These are phyloP conservation scores for Odontothrips loti DNA, from an alignment of 2,888 invertebrate genomes.

Conservation along the genomic window DNA sequence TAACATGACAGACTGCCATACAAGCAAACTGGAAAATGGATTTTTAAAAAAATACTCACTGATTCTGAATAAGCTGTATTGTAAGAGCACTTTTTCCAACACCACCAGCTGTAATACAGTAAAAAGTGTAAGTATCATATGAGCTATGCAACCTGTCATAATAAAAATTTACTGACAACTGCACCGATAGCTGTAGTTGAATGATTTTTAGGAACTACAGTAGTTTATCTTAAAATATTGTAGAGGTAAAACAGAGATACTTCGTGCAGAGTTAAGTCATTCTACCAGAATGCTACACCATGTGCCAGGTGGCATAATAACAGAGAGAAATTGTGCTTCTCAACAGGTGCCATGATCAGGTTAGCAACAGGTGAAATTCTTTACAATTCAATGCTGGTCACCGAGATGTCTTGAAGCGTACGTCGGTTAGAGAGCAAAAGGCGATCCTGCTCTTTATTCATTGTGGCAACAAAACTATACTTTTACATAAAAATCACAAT, in stretches of 20 bases:
- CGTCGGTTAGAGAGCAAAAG: no score
- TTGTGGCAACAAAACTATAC: no score
- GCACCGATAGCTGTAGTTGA: no score
- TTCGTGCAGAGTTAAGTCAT: no score
- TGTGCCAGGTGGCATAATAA: no score
- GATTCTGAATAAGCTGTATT: constrained; percentile 56
- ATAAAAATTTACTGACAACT: background rate
- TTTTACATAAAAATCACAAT: no score
- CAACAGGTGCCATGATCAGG: background rate
- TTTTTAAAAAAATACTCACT: constrained; percentile 41
- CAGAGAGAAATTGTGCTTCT: no score
- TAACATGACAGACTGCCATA: background rate
- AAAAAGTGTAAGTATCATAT: background rate
- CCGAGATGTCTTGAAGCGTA: no score
- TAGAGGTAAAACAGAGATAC: background rate
- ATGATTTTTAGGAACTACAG: no score
- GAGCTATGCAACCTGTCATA: background rate
- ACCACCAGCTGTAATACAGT: constrained; percentile 51
- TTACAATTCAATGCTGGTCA: no score
- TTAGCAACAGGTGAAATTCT: constrained; percentile 18
- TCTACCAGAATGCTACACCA: no score
- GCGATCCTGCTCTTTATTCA: no score
- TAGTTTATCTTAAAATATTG: background rate
- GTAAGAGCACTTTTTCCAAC: constrained; percentile 57
- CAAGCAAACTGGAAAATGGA: background rate